Evolutionary conservation across 2,797 vertebrate genomes (phyloP).

Genomic region (Acropternis orthonyx): DNA sequence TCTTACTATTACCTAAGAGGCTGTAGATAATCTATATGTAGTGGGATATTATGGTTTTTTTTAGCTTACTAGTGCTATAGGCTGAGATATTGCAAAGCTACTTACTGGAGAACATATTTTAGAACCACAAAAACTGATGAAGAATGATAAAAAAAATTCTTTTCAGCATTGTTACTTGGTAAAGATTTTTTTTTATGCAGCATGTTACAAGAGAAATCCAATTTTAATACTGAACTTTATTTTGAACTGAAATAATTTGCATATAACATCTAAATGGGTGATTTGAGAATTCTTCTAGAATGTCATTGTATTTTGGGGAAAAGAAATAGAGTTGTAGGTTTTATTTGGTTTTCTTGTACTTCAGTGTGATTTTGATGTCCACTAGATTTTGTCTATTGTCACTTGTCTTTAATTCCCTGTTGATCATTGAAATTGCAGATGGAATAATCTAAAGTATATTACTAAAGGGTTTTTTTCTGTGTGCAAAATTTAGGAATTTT

Average conservation of each 20-base stretch:
- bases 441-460: neutral
- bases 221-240: neutral
- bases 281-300: neutral
- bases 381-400: neutral
- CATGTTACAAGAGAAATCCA: fast-evolving
- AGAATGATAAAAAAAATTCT: too few relatives aligned
- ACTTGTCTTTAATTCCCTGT: neutral
- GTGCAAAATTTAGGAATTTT: neutral
- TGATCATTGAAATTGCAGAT: neutral
- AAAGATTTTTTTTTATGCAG: neutral
- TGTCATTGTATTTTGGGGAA: fast-evolving
- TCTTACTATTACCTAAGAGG: neutral
- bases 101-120: neutral
- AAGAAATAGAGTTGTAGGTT: neutral
- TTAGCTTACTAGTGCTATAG: neutral
- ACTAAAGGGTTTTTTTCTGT: neutral
- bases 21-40: neutral
- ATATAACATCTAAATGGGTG: neutral
- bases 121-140: neutral
- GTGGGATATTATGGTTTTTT: neutral
- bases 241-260: neutral
- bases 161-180: fast-evolving
- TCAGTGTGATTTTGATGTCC: neutral
- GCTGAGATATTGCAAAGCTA: neutral
- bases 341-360: neutral